Evolutionary conservation across 1,140 invertebrate species (phyloP).

Genomic region (Apocrypta bakeri): DNA sequence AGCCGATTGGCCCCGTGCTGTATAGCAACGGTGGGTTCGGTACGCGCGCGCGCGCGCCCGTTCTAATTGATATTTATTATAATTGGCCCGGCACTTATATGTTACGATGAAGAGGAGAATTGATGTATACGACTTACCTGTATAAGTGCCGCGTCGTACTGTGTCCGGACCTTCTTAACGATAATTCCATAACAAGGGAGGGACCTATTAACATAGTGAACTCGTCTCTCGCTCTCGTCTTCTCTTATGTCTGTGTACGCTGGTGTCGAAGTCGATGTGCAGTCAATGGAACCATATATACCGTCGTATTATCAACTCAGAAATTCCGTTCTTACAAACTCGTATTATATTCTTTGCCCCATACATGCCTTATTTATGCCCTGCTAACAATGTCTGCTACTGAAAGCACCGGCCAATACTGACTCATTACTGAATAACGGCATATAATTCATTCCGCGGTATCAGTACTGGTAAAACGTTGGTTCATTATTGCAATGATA

Average conservation of each 20-base stretch:
- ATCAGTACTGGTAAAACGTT: too few species aligned
- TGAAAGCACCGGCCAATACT: too few species aligned
- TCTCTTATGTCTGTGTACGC: background rate
- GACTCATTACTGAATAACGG: too few species aligned
- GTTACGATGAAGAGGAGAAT: conserved; percentile 61
- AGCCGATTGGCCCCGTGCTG: background rate
- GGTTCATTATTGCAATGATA: too few species aligned
- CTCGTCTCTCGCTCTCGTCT: conserved; percentile 40
- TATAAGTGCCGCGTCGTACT: conserved; percentile 46
- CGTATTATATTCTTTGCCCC: too few species aligned
- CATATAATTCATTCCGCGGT: too few species aligned
- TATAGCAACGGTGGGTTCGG: background rate
- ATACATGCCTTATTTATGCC: too few species aligned
- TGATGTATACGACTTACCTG: conserved; percentile 49
- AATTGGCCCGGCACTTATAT: conserved; percentile 66
- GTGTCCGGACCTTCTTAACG: conserved; percentile 51
- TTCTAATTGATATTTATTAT: conserved; percentile 70
- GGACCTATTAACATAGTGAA: conserved; percentile 57
- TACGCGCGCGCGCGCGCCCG: background rate
- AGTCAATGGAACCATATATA: too few species aligned
- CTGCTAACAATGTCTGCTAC: too few species aligned
- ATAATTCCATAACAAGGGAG: conserved; percentile 61
- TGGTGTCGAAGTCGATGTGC: too few species aligned
- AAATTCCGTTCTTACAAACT: too few species aligned
- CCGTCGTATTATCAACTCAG: too few species aligned